phyloP scores from a whole-genome alignment of 2,797 vertebrate genomes.

The Discoglossus pictus region DNA sequence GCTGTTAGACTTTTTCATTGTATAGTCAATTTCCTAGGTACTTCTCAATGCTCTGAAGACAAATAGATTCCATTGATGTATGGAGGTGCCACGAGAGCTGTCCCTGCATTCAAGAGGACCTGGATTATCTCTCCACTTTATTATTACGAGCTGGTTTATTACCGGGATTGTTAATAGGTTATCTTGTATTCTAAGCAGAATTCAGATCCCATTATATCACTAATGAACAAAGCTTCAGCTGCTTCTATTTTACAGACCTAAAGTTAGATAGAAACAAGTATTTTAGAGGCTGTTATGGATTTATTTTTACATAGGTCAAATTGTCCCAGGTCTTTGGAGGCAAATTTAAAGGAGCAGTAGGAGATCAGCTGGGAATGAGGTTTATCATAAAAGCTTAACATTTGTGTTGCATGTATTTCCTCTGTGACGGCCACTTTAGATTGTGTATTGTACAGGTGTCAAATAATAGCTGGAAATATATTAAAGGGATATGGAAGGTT shows the following conservation, averaged over 20 bases:
- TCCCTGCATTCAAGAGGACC: neutral
- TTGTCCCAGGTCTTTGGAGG: too few species aligned
- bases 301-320: too few species aligned
- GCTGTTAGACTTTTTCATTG: slow-evolving; percentile 42
- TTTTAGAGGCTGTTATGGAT: too few species aligned
- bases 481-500: too few species aligned
- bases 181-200: neutral
- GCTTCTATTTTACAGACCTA: neutral
- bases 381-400: too few species aligned
- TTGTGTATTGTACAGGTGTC: too few species aligned
- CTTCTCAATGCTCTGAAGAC: slow-evolving; percentile 50
- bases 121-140: neutral
- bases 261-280: neutral
- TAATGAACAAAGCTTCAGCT: neutral
- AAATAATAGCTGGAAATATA: too few species aligned
- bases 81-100: neutral
- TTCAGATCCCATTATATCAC: neutral
- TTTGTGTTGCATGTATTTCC: too few species aligned
- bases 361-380: too few species aligned
- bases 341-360: too few species aligned
- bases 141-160: neutral
- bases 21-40: slow-evolving; percentile 25
- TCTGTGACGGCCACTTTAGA: too few species aligned
- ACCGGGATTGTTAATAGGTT: neutral
- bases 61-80: neutral